Conservation (phyloP, 1,140 invertebrate genomes). For the Neodiprion pinetum region DNA sequence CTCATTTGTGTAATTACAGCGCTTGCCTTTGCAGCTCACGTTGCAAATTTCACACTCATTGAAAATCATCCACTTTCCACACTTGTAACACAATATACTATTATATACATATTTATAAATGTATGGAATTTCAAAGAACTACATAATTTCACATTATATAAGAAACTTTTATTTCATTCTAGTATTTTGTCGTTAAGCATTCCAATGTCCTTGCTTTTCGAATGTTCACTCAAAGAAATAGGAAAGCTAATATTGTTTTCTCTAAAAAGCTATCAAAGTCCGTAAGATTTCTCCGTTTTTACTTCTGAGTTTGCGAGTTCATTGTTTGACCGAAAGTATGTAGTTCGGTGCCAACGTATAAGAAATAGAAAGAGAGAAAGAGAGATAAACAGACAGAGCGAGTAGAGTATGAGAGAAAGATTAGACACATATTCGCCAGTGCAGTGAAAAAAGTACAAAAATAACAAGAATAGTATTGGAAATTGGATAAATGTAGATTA, state of each 20-base stretch:
- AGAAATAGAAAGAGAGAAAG: neutral
- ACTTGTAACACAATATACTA: too few relatives aligned
- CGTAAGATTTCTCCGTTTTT: slow-evolving; percentile 11
- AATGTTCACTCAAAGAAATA: neutral
- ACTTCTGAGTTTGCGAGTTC: slow-evolving; percentile 9
- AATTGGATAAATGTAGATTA: slow-evolving; percentile 21
- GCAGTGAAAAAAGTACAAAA: slow-evolving; percentile 41
- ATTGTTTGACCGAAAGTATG: slow-evolving; percentile 6
- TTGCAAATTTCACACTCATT: too few relatives aligned
- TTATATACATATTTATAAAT: slow-evolving; percentile 37
- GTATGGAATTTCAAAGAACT: slow-evolving; percentile 28
- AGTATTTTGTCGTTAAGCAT: slow-evolving; percentile 13
- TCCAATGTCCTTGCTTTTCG: neutral
- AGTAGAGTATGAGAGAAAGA: neutral
- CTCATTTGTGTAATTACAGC: too few relatives aligned
- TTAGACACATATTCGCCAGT: slow-evolving; percentile 15
- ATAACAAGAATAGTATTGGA: slow-evolving; percentile 40
- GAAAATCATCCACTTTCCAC: too few relatives aligned
- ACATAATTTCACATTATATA: slow-evolving; percentile 15
- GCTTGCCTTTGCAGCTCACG: too few relatives aligned
- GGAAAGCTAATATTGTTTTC: slow-evolving; percentile 2
- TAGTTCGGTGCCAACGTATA: neutral
- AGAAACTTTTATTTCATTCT: neutral
- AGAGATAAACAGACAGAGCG: too few relatives aligned
- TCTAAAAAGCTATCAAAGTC: slow-evolving; percentile 6